phyloP scores from a whole-genome alignment of 2,888 invertebrate species.

The Hirtodrosophila histrioides region DNA sequence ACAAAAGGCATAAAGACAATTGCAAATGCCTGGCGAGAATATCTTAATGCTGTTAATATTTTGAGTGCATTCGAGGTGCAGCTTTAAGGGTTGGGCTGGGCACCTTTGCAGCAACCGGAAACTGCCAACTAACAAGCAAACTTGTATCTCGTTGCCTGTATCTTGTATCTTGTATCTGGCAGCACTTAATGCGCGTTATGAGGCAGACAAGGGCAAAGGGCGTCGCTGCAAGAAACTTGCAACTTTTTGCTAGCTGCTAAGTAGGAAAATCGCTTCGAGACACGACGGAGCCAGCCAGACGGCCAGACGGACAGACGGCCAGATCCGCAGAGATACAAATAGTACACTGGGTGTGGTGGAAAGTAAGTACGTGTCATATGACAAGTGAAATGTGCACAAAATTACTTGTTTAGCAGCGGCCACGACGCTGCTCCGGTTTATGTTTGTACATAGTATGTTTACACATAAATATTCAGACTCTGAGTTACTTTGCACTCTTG shows the following conservation, averaged over 20 bases:
- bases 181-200: conserved; percentile 66
- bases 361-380: conserved; percentile 73
- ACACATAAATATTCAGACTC: conserved; percentile 14
- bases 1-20: conserved; percentile 66
- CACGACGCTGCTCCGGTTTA: conserved; percentile 52
- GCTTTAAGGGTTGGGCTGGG: conserved; percentile 38
- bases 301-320: too few species aligned
- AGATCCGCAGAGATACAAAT: neutral
- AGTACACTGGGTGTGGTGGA: conserved; percentile 13
- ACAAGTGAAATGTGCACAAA: conserved; percentile 78
- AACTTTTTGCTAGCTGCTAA: conserved; percentile 65
- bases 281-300: conserved; percentile 31
- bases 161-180: conserved; percentile 47
- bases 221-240: conserved; percentile 60
- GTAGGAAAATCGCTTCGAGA: conserved; percentile 75
- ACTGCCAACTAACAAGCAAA: conserved; percentile 54
- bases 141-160: conserved; percentile 46
- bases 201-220: conserved; percentile 27
- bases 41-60: conserved; percentile 43
- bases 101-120: conserved; percentile 44
- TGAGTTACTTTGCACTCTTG: conserved; percentile 44
- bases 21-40: conserved; percentile 37
- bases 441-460: conserved; percentile 12
- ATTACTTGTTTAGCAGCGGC: conserved; percentile 76
- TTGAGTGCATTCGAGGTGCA: conserved; percentile 28